Evolutionary conservation across 2,113 vertebrate genomes (phyloP).

Genomic region (Lathamus discolor): DNA sequence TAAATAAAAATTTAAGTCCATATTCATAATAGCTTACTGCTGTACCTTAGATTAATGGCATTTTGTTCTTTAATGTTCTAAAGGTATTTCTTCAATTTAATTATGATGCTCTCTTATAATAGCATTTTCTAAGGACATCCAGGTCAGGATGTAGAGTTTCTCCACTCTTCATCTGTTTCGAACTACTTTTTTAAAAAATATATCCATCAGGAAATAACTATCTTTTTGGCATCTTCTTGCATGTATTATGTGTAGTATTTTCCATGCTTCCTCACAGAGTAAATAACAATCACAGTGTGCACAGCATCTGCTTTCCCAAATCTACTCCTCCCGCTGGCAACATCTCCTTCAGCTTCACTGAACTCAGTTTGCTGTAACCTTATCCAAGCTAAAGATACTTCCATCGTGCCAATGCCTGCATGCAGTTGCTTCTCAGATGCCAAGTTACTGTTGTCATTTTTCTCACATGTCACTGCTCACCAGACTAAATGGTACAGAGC

Average conservation of each 20-base stretch:
- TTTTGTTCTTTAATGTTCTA: neutral
- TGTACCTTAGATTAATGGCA: neutral
- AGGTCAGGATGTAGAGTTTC: neutral
- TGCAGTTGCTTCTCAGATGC: neutral
- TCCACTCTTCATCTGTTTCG: neutral
- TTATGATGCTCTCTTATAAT: neutral
- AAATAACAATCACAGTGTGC: neutral
- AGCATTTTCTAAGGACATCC: neutral
- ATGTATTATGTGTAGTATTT: neutral
- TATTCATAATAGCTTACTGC: neutral
- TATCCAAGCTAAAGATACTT: neutral
- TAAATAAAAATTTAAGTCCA: neutral
- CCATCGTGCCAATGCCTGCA: neutral
- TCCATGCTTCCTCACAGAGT: neutral
- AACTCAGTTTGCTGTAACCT: neutral
- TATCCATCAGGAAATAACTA: neutral
- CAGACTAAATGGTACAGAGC: neutral
- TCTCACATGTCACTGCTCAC: neutral
- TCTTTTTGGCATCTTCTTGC: neutral
- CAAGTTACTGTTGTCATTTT: neutral
- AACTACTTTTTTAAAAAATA: neutral
- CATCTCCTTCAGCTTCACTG: constrained; percentile 9
- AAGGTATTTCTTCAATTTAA: neutral
- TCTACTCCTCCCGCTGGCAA: neutral
- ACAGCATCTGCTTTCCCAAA: neutral